Base-by-base conservation (phyloP, 2,797 vertebrate genomes). In the Chrysocyon brachyurus region DNA sequence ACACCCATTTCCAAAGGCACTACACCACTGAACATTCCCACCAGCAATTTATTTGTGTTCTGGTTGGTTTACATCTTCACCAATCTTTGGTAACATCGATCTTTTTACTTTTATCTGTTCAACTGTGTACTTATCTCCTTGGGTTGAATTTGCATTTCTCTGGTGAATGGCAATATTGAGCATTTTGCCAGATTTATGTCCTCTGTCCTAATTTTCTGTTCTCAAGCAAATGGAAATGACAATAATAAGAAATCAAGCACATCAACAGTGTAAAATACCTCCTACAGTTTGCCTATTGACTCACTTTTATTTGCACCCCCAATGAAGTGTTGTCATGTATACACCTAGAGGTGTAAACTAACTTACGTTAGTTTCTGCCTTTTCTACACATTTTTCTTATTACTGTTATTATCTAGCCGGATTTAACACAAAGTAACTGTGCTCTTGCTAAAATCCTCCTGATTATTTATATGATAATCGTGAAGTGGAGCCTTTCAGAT, bases 401-500 rank as follows among this genome's bases (percentile, higher is more conserved):
- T 28, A 75, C 46, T 19, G 16, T 14, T 36, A 59, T 92, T 96
- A 86, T 90, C 95, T 93, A 91, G 5, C 26, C 78, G 26, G 64
- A 90, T 90, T 96, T 95, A 96, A 63, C 49, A 78, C 79, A 91
- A 93, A 96, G 75, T 91, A 95, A 93, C 78, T 83, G 19, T n/a
- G 92, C 66, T 75, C 59, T 92, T 73, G 68, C 57, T 88, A 81
- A 91, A 96, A 96, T 84, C 59, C 46, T 94, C 82, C 56, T 95
- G 79, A 91, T 96, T 90, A 92, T 94, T 88, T 97, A 63, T 95
- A 91, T 78, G 91, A 68, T 94, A 91, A 94, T 95, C 93, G 81
- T 83, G 73, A 90, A 95, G 26, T 85, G 12, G 49, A 96, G 64
- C 8, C 81, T 82, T 97, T 95, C 9, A 33, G 83, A 77, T 91